Evolutionary conservation across 1,140 invertebrate genomes (phyloP), one percentile per base, ranked within the genome.

Genomic region (Linepithema humile): DNA sequence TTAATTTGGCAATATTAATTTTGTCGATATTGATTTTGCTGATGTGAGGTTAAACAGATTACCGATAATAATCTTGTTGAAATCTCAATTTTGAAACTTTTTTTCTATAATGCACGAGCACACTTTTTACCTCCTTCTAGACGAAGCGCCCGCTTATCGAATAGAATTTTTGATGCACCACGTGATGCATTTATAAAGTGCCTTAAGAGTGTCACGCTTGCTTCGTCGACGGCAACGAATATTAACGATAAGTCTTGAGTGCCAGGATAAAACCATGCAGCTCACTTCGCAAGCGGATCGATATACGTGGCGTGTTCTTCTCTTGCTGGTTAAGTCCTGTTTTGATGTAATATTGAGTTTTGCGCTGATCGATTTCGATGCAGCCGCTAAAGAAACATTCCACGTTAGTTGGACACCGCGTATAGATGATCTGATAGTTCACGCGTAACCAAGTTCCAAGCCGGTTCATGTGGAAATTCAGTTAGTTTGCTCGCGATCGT

Each of bases 391-490:
- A 69, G 45, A 26, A 55, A 65, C 48, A 55, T 55, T 23, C 17
- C 23, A 35, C 23, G 35, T 45, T 29, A 26, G 32, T 77, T 38
- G 40, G 40, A 50, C 32, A 20, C 65, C 62, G 48, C 32, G 43
- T 32, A 38, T 43, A 38, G 29, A 50, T 50, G 15, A 43, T 29
- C 35, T 10, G n/a, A 38, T 29, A 6, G 1, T 20, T 40, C 48
- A n/a, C 38, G 50, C 38, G 50, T 55, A 53, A 65, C 23, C 38
- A 35, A 53, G 9, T n/a, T 69, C 32, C 53, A 69, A 78, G 62
- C 35, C 43, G 48, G n/a, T 45, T 55, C 38, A 75, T 77, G 75
- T 85, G 78, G 72, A 69, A 62, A 88, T 78, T 86, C 74, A 87
- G 83, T 85, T 85, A 65, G 57, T 55, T 73, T 4, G 12, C 82